phyloP scores from a whole-genome alignment of 2,113 vertebrate genomes.

The Microcebus lehilahytsara region DNA sequence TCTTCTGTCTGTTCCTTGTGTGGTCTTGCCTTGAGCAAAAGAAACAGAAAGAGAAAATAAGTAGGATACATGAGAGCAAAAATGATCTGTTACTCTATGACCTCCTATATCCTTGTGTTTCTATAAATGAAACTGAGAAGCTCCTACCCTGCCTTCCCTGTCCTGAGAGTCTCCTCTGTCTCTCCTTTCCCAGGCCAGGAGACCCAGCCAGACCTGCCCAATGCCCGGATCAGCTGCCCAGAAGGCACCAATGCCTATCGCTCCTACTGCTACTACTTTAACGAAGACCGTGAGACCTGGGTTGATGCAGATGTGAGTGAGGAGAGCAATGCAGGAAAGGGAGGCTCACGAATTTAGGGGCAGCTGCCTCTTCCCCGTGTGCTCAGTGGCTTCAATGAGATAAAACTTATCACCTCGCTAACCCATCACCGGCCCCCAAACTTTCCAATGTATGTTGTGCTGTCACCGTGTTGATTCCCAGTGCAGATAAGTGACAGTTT shows the following conservation, averaged over 20 bases:
- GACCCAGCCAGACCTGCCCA: background rate
- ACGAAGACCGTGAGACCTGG: background rate
- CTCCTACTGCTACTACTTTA: background rate
- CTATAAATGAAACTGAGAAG: background rate
- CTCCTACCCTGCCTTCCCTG: background rate
- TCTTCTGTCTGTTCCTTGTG: background rate
- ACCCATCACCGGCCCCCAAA: fast-evolving
- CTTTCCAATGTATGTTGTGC: background rate
- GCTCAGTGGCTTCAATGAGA: background rate
- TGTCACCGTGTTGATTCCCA: background rate
- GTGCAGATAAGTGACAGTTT: background rate
- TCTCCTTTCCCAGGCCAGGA: background rate
- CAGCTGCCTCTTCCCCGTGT: background rate
- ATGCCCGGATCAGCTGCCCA: background rate
- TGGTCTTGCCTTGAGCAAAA: background rate
- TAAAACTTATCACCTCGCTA: fast-evolving
- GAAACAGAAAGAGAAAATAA: background rate
- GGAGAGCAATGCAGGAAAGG: background rate
- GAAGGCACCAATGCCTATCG: background rate
- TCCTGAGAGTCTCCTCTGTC: background rate
- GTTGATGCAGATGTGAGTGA: background rate
- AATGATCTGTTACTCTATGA: too few relatives aligned
- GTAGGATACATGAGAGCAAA: fast-evolving
- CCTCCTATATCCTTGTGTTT: background rate
- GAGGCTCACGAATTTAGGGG: fast-evolving